Percentiles rank a stretch among this genome's conserved stretches.
Evolutionary conservation across 2,888 invertebrate species (phyloP).

Genomic region (Arrhopalites spinosus): DNA sequence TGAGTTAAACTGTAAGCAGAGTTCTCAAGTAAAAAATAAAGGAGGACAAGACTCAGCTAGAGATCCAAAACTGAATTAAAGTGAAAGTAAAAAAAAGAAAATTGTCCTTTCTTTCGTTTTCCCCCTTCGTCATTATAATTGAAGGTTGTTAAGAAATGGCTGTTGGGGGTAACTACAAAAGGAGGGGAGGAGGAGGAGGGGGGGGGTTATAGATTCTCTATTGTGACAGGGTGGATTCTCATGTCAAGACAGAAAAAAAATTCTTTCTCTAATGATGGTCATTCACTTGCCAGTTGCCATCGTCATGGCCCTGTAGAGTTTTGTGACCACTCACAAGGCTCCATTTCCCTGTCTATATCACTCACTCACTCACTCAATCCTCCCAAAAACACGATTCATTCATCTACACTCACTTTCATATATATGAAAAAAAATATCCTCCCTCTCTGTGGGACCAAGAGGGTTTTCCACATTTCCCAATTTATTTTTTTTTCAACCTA

Average conservation of each 20-base stretch:
- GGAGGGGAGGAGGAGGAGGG: neutral
- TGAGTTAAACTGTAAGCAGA: too few species aligned
- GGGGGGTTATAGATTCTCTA: too few species aligned
- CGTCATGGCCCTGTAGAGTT: neutral
- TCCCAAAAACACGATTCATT: neutral
- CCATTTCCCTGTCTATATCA: neutral
- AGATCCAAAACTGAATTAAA: too few species aligned
- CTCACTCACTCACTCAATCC: neutral
- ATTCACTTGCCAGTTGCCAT: neutral
- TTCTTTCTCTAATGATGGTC: slow-evolving; percentile 7
- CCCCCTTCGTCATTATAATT: slow-evolving; percentile 6
- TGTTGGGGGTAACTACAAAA: neutral
- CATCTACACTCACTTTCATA: neutral
- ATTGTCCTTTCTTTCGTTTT: neutral
- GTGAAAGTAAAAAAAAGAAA: too few species aligned
- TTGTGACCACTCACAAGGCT: too few species aligned
- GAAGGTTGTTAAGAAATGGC: slow-evolving; percentile 9
- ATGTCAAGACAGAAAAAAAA: neutral
- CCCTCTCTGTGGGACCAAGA: neutral
- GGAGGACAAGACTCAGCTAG: too few species aligned
- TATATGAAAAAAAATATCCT: too few species aligned
- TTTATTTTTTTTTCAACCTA: slow-evolving; percentile 33
- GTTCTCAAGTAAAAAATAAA: too few species aligned
- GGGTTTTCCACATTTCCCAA: slow-evolving; percentile 19
- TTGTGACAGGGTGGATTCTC: neutral